These are phyloP conservation scores for Periplaneta americana DNA, from an alignment of 1,140 invertebrate species.

Conservation along the genomic window DNA sequence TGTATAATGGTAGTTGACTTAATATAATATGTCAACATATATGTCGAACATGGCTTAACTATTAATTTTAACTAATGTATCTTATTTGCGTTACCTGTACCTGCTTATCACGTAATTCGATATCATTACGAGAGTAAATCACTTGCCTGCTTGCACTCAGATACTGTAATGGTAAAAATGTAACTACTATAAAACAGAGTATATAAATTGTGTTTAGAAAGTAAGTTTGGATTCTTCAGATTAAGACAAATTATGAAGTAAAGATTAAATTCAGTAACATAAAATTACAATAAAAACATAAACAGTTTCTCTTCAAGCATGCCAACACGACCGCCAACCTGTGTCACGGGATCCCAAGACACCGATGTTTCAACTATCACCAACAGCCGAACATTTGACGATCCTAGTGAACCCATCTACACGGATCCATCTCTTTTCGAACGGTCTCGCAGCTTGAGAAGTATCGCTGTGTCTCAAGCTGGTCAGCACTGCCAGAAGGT, in stretches of 20 bases:
- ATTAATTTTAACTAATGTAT: neutral
- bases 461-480: conserved; percentile 36
- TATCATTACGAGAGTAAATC: no score
- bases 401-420: conserved; percentile 89
- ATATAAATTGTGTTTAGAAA: no score
- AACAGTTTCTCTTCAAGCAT: neutral
- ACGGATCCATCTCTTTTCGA: conserved; percentile 88
- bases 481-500: conserved; percentile 4
- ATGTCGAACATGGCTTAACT: neutral
- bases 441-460: conserved; percentile 59
- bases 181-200: no score
- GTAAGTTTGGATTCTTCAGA: no score
- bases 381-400: conserved; percentile 30
- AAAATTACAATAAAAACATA: neutral
- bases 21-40: no score
- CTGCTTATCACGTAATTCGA: no score
- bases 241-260: no score
- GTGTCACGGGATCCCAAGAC: neutral
- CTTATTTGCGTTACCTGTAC: no score
- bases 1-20: no score
- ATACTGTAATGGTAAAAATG: no score
- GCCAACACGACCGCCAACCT: neutral
- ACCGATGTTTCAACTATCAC: neutral
- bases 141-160: no score
- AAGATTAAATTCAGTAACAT: no score